Evolutionary conservation across 2,797 vertebrate species (phyloP), one percentile per base, ranked within the genome.

Genomic region (Hippoglossus hippoglossus): DNA sequence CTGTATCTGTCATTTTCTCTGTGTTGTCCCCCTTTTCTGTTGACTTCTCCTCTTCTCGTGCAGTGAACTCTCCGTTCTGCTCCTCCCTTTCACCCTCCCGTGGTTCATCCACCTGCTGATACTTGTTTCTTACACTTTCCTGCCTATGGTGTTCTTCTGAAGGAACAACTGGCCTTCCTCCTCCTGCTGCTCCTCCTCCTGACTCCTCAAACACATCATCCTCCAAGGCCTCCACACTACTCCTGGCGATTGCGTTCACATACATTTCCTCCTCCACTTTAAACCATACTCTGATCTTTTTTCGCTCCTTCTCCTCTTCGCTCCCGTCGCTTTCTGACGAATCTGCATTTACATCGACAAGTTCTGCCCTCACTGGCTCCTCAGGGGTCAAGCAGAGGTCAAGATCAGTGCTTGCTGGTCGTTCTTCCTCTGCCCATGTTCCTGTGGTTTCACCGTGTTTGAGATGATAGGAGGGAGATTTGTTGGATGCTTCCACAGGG

Each of bases 261-360:
- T 90, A 80, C 54, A 75, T 83, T 66, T 84, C 89, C 64, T 79
- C 77, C 6, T 88, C 88, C 57, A 91, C 76, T 26, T 58, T 34
- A 4, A 36, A 44, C 58, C 49, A 47, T 31, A 58, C 44, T 50
- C 46, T 58, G 15, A 47, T 58, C 12, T 93, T 77, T 72, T 93
- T 93, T n/a, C 80, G 73, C 5, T 74, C 85, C 71, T 84, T 82
- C 86, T 91, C 88, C 15, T 89, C 91, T 50, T 94, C 94, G 19
- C 89, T 93, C 62, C 92, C 93, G 28, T 95, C 94, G 75, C 93
- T 93, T 82, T 95, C 96, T 13, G 95, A 97, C 12, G 95, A 96
- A 85, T 96, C 95, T 28, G 91, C 94, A 82, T 95, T 93, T 61
- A 95, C 77, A 1, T 92, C 87, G 50, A 96, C 91, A 31, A 95